A percentile compares a stretch with the other conserved stretches of the same genome.
Conservation (phyloP, 2,888 invertebrate genomes). For the Cephus pulcher region DNA sequence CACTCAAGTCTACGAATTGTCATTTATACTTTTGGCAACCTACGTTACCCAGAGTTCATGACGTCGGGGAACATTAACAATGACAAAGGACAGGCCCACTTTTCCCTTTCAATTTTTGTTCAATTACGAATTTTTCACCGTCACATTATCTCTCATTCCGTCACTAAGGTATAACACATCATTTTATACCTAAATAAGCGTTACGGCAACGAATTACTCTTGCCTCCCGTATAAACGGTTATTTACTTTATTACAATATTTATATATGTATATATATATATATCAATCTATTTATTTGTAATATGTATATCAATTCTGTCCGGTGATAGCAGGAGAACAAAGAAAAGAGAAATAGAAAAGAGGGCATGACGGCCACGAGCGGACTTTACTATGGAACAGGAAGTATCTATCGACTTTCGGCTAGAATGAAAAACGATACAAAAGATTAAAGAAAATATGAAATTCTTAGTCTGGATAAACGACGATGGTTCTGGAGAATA, state of each 20-base stretch:
- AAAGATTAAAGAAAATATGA: background rate
- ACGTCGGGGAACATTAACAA: background rate
- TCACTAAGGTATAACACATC: background rate
- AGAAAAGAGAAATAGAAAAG: background rate
- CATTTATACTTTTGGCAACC: background rate
- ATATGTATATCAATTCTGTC: background rate
- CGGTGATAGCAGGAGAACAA: background rate
- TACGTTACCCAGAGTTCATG: background rate
- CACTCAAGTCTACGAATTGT: background rate
- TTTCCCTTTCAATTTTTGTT: background rate
- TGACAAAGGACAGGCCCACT: background rate
- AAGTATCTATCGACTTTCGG: background rate
- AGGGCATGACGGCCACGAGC: background rate
- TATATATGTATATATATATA: constrained; percentile 1
- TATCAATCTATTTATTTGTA: background rate
- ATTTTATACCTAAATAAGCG: background rate
- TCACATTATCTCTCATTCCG: background rate
- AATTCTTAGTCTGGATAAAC: background rate
- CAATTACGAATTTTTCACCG: background rate
- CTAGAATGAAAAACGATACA: background rate
- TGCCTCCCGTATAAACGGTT: background rate
- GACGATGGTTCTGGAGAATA: background rate
- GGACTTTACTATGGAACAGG: background rate
- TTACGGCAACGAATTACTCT: background rate
- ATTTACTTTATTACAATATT: constrained; percentile 1